These are phyloP conservation scores for Scolopax rusticola DNA, from an alignment of 2,797 vertebrate genomes.

Conservation along the genomic window DNA sequence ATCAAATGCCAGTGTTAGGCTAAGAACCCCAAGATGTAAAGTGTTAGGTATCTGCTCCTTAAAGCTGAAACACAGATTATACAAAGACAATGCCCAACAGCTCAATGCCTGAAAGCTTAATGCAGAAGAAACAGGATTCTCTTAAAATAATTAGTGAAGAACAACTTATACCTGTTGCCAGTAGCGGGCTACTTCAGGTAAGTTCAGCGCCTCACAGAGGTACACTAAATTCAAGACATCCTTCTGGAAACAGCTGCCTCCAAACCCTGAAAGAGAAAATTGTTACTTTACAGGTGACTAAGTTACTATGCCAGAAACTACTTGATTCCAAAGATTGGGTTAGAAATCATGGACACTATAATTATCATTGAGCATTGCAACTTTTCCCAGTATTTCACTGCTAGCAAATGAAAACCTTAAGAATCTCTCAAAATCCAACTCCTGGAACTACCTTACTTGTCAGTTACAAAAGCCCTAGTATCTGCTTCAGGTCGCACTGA, in stretches of 20 bases:
- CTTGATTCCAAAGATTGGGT: too few species aligned
- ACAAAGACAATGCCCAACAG: not conserved
- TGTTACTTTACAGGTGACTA: not conserved
- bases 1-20: not conserved
- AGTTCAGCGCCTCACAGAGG: conserved; percentile 95
- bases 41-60: not conserved
- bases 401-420: not conserved
- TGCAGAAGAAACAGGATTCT: not conserved
- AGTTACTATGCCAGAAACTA: too few species aligned
- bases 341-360: not conserved
- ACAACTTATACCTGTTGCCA: conserved; percentile 92
- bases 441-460: not conserved
- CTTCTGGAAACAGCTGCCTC: conserved; percentile 99
- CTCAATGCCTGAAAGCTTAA: not conserved
- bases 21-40: not conserved
- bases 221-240: conserved; percentile 98
- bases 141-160: not conserved
- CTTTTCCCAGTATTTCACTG: not conserved
- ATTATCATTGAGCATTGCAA: not conserved
- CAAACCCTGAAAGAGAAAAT: conserved; percentile 86
- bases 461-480: not conserved
- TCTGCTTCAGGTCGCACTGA: not conserved
- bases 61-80: not conserved
- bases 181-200: conserved; percentile 96
- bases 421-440: not conserved